A percentile compares a stretch with the other conserved stretches of the same genome.
Conservation (phyloP, 2,888 invertebrate genomes). For the Encarsia formosa region DNA sequence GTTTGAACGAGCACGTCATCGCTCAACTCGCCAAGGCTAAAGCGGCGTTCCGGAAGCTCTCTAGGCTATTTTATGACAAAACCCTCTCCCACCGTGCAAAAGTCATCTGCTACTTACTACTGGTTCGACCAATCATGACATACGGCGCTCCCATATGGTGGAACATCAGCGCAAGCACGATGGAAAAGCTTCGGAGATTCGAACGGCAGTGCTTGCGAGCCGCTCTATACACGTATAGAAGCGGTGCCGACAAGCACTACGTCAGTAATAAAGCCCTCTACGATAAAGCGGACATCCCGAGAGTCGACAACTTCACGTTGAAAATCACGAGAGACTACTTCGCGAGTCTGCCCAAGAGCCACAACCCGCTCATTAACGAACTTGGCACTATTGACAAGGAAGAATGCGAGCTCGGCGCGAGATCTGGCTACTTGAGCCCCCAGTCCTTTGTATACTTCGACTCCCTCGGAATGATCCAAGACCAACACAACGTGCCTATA, state of each 20-base stretch:
- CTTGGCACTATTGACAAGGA: background rate
- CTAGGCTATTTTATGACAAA: background rate
- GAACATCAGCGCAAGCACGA: conserved; percentile 16
- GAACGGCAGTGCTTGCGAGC: conserved; percentile 20
- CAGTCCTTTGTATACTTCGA: conserved; percentile 16
- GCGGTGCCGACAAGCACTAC: background rate
- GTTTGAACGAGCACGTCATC: background rate
- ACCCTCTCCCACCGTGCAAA: conserved; percentile 7
- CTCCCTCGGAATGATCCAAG: conserved; percentile 10
- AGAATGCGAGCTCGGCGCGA: background rate
- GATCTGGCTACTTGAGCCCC: conserved; percentile 10
- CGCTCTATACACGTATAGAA: conserved; percentile 5
- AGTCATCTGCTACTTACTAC: conserved; percentile 15
- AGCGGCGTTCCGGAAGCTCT: background rate
- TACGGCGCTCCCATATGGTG: conserved; percentile 1
- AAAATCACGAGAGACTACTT: conserved; percentile 21
- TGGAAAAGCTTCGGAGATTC: conserved; percentile 25
- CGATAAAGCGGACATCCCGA: conserved; percentile 9
- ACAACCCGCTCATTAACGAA: background rate
- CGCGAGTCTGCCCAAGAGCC: background rate
- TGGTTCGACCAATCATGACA: background rate
- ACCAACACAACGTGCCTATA: conserved; percentile 17
- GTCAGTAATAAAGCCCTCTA: conserved; percentile 21
- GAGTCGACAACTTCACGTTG: conserved; percentile 17
- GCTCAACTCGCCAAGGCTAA: background rate